Conservation (phyloP, 2,797 vertebrate species). For the Xyrichtys novacula region DNA sequence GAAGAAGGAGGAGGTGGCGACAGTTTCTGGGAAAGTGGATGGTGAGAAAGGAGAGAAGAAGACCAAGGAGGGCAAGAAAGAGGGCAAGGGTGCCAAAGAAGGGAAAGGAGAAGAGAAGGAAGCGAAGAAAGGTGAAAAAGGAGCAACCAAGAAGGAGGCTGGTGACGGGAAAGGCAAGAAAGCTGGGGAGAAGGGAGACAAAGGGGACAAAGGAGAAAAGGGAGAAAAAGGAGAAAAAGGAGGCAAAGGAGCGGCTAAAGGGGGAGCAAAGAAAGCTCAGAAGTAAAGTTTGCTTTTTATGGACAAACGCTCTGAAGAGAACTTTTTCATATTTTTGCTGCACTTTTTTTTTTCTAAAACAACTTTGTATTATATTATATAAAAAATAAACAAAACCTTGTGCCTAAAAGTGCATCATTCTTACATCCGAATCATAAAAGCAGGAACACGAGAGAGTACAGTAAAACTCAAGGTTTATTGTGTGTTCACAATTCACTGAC, state of each 20-base stretch:
- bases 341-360: constrained; percentile 58
- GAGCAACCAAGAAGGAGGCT: constrained; percentile 59
- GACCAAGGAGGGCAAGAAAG: constrained; percentile 81
- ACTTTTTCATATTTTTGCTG: constrained; percentile 41
- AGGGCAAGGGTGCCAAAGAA: constrained; percentile 82
- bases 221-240: constrained; percentile 56
- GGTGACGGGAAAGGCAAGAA: constrained; percentile 71
- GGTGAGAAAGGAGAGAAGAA: constrained; percentile 85
- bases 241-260: constrained; percentile 77
- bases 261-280: constrained; percentile 78
- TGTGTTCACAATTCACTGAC: constrained; percentile 79
- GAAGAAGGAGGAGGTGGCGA: constrained; percentile 69
- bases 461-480: constrained; percentile 77
- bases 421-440: constrained; percentile 1
- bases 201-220: constrained; percentile 42
- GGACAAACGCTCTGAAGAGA: constrained; percentile 39
- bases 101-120: constrained; percentile 71
- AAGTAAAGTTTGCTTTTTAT: constrained; percentile 73
- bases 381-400: constrained; percentile 53
- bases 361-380: constrained; percentile 63
- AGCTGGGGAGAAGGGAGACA: constrained; percentile 60
- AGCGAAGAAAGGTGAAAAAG: constrained; percentile 67
- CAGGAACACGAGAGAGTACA: constrained; percentile 28
- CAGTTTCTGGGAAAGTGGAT: constrained; percentile 89
- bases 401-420: constrained; percentile 8